These are phyloP conservation scores for Uria lomvia DNA, from an alignment of 2,113 vertebrate genomes.

Conservation along the genomic window DNA sequence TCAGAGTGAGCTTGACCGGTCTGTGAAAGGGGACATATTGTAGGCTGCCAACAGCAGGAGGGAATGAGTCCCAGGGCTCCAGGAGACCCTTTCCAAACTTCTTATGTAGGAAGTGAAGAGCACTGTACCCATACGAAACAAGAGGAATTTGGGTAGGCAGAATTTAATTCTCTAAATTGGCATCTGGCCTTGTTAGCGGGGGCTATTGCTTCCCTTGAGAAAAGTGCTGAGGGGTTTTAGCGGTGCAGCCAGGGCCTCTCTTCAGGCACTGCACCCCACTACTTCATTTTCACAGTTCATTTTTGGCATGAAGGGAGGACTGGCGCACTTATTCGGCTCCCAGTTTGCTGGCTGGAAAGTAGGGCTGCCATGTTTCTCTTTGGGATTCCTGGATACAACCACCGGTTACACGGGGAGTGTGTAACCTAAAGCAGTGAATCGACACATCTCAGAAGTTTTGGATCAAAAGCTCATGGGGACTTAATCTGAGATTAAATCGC, in stretches of 20 bases:
- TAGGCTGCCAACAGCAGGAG: constrained; percentile 7
- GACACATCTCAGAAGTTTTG: not conserved
- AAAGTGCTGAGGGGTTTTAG: not conserved
- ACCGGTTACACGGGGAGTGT: not conserved
- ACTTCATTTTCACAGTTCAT: constrained; percentile 32
- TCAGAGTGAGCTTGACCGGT: not conserved
- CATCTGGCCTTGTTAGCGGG: not conserved
- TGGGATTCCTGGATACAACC: not conserved
- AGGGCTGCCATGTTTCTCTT: not conserved
- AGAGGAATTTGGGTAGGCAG: constrained; percentile 23
- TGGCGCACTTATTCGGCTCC: not conserved
- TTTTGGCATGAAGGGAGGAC: not conserved
- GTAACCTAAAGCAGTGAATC: not conserved
- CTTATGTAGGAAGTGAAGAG: constrained; percentile 20
- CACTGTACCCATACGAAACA: constrained; percentile 2
- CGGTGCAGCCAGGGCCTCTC: not conserved
- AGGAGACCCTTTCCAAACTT: not conserved
- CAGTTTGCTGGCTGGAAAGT: not conserved
- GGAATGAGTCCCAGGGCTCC: not conserved
- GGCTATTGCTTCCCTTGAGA: constrained; percentile 45
- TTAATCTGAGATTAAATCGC: not conserved
- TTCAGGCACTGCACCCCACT: constrained; percentile 26
- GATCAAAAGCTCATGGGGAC: not conserved
- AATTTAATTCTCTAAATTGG: constrained; percentile 54
- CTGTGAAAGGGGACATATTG: not conserved